Evolutionary conservation across 2,113 vertebrate species (phyloP), one percentile per base, ranked within the genome.

Genomic region (Apeltes quadracus): DNA sequence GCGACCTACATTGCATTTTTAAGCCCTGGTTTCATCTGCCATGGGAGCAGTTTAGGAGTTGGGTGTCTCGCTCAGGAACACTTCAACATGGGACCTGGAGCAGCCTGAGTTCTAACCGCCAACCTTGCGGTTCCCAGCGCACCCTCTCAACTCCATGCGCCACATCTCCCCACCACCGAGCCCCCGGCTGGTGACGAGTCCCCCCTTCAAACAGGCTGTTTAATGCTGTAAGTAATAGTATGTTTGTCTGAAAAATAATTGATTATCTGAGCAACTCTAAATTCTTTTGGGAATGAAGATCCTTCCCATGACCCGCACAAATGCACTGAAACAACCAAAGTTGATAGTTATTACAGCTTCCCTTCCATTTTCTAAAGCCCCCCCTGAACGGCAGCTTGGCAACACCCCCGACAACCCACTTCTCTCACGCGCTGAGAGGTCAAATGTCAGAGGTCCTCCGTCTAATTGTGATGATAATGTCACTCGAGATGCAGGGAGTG

Each of bases 391-490:
- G n/a, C 73, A 83, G 77, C 76, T 83, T 86, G 76, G 56, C 83
- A 65, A 82, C 63, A 80, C 79, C 16, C 83, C 77, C 8, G n/a
- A 62, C 72, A 50, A 68, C 79, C 81, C 76, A 81, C 87, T 79
- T 81, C 87, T 74, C 67, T 88, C 81, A 80, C 34, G 66, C 66
- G 86, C 89, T 88, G 85, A 89, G 87, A 92, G 93, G 93, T 93
- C 92, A 93, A 65, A 92, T 89, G 92, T 92, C 92, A 94, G 84
- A 93, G 92, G 92, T 92, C 90, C 88, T 85, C 86, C 76, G 80
- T 91, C 90, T 92, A 89, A 94, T 94, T 95, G 93, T 94, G 82
- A 94, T 95, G 93, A 94, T 94, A 95, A 95, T 94, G 92, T 93
- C 91, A 91, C 81, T 82, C 84, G 85, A 90, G 85, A 90, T 86